A percentile compares a stretch with the other conserved stretches of the same genome.
Evolutionary conservation across 1,140 invertebrate species (phyloP).

Genomic region (Ceratosolen fusciceps): DNA sequence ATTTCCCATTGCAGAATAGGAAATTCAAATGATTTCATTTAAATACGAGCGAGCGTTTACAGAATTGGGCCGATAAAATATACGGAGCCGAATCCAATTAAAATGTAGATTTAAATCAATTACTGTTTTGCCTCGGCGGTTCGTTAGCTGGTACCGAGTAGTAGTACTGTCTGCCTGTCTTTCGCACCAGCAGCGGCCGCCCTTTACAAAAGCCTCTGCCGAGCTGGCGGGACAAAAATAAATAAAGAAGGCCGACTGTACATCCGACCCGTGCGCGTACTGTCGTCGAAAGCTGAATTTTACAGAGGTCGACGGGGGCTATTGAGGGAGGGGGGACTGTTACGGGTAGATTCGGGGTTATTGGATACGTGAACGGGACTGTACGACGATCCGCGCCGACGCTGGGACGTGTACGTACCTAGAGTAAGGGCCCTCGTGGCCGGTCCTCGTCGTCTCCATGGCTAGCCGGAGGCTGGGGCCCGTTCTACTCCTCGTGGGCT

Average conservation of each 20-base stretch:
- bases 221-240: too few relatives aligned
- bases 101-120: constrained; percentile 21
- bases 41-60: neutral
- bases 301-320: too few relatives aligned
- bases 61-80: neutral
- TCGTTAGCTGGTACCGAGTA: neutral
- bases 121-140: neutral
- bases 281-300: neutral
- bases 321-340: too few relatives aligned
- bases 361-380: too few relatives aligned
- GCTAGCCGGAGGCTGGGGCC: neutral
- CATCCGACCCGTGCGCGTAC: too few relatives aligned
- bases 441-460: constrained; percentile 12
- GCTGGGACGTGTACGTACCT: constrained; percentile 24
- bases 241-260: too few relatives aligned
- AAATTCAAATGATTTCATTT: neutral
- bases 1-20: too few relatives aligned
- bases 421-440: neutral
- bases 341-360: too few relatives aligned
- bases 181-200: neutral
- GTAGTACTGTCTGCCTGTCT: too few relatives aligned
- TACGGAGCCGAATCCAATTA: neutral
- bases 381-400: too few relatives aligned
- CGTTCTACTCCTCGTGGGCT: neutral
- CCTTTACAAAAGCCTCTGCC: too few relatives aligned